Evolutionary conservation across 2,888 invertebrate species (phyloP).

Genomic region (Notodonta dromedarius): DNA sequence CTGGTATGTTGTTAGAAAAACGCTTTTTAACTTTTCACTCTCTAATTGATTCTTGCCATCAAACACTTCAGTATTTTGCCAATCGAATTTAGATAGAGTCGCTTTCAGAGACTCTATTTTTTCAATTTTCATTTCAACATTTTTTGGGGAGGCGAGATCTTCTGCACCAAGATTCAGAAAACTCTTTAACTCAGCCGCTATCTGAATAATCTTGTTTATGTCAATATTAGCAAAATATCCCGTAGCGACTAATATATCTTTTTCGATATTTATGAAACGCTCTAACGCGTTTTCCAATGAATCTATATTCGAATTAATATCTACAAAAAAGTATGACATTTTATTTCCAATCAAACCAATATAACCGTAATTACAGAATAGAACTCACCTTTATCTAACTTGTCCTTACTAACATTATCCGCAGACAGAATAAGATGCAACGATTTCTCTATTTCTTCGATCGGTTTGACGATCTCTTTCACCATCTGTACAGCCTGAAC

Average conservation of each 20-base stretch:
- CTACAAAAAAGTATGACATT: slow-evolving; percentile 46
- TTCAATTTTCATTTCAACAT: slow-evolving; percentile 37
- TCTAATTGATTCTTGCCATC: slow-evolving; percentile 42
- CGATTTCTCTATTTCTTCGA: slow-evolving; percentile 60
- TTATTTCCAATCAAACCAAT: neutral
- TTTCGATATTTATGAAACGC: slow-evolving; percentile 48
- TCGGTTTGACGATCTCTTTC: slow-evolving; percentile 53
- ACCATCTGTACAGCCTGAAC: slow-evolving; percentile 42
- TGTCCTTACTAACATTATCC: slow-evolving; percentile 36
- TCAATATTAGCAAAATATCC: slow-evolving; percentile 36
- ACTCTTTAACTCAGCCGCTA: slow-evolving; percentile 46
- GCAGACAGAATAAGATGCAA: slow-evolving; percentile 49
- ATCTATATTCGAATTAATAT: slow-evolving; percentile 61
- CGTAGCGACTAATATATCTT: slow-evolving; percentile 36
- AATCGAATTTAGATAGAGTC: slow-evolving; percentile 51
- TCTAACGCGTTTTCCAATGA: slow-evolving; percentile 53
- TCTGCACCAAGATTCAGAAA: slow-evolving; percentile 27
- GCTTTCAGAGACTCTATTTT: slow-evolving; percentile 37
- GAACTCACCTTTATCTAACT: slow-evolving; percentile 56
- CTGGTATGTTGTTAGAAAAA: slow-evolving; percentile 52
- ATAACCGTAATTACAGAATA: neutral
- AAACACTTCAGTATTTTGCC: slow-evolving; percentile 48
- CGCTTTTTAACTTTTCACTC: slow-evolving; percentile 43
- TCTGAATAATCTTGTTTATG: slow-evolving; percentile 41
- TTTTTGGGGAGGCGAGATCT: slow-evolving; percentile 23